Evolutionary conservation across 2,888 invertebrate species (phyloP).

Genomic region (Diaphora mendica): DNA sequence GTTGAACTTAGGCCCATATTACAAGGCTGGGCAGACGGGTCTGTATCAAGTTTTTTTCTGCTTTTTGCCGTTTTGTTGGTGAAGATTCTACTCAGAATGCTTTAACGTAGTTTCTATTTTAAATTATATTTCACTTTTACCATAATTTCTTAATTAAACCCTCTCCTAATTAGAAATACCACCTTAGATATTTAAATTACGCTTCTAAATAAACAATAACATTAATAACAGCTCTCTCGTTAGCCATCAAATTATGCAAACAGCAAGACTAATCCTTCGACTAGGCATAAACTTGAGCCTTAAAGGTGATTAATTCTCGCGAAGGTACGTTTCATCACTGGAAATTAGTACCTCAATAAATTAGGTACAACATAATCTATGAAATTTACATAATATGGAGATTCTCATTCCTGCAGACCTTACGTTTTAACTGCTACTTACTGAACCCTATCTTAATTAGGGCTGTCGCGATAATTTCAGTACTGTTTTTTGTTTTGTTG

Average conservation of each 20-base stretch:
- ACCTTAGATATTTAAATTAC: not conserved
- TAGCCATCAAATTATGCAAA: constrained; percentile 15
- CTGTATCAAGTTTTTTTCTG: too few species aligned
- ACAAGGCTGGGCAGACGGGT: too few species aligned
- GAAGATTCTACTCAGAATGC: too few species aligned
- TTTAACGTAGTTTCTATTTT: too few species aligned
- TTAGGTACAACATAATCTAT: constrained; percentile 56
- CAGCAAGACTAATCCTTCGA: constrained; percentile 19
- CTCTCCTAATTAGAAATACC: not conserved
- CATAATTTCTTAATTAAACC: not conserved
- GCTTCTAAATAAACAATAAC: constrained; percentile 19
- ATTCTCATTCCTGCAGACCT: constrained; percentile 58
- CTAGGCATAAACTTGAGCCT: constrained; percentile 24
- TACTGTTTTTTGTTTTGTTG: constrained; percentile 15
- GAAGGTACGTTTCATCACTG: constrained; percentile 34
- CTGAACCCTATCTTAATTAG: constrained; percentile 63
- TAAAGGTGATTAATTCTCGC: constrained; percentile 39
- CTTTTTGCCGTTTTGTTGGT: too few species aligned
- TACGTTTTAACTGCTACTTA: constrained; percentile 44
- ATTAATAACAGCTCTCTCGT: constrained; percentile 2
- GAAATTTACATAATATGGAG: constrained; percentile 62
- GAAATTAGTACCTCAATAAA: constrained; percentile 57
- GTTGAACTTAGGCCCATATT: too few species aligned
- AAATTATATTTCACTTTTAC: not conserved
- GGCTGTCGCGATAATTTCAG: constrained; percentile 27